These are phyloP conservation scores for Drosophila burlai DNA, from an alignment of 1,140 invertebrate genomes.

Conservation along the genomic window DNA sequence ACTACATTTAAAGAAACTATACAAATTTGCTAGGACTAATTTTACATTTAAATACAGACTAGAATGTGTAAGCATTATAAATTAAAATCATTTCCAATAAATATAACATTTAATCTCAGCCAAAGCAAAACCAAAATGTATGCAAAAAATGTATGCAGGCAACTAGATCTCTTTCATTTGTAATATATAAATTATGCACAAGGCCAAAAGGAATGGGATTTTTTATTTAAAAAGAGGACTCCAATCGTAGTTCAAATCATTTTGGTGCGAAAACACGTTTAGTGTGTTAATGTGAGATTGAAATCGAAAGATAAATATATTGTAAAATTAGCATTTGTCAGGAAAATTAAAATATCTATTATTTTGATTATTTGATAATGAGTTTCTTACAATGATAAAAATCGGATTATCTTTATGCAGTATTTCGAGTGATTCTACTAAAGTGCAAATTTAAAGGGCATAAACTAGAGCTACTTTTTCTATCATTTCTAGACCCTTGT, in stretches of 20 bases:
- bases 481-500: slow-evolving; percentile 20
- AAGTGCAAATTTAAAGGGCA: not conserved
- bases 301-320: slow-evolving; percentile 4
- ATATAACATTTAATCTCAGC: not conserved
- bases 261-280: not conserved
- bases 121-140: not conserved
- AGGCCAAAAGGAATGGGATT: not conserved
- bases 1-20: too few relatives aligned
- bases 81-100: not conserved
- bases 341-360: not conserved
- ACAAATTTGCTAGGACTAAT: too few relatives aligned
- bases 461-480: not conserved
- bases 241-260: not conserved
- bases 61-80: not conserved
- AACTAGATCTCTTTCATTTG: slow-evolving; percentile 10
- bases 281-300: not conserved
- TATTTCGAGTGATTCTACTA: not conserved
- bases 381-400: too few relatives aligned
- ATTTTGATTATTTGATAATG: not conserved
- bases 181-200: slow-evolving; percentile 8
- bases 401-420: not conserved
- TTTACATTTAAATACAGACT: not conserved
- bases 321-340: slow-evolving; percentile 4
- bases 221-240: slow-evolving; percentile 1
- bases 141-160: not conserved